Evolutionary conservation across 2,797 vertebrate genomes (phyloP), one percentile per base, ranked within the genome.

Genomic region (Sebastes hubbsi): DNA sequence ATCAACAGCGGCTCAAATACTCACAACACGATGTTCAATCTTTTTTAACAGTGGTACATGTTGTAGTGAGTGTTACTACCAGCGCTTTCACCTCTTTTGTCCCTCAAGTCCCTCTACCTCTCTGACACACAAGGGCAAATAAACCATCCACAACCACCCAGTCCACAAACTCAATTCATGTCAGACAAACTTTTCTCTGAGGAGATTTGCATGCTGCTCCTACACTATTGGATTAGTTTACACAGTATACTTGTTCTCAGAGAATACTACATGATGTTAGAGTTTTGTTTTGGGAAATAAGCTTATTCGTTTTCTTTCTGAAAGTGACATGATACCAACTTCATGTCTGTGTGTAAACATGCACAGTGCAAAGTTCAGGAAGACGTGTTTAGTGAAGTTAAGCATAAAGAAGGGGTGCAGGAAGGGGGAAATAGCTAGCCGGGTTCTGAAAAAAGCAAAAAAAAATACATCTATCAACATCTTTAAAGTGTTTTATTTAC

Each of bases 1-100:
- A 73, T 85, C 73, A 82, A 54, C 77, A 32, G 70, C 13, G 27
- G 29, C 46, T 81, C 36, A 75, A 88, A 81, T 32, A 38, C 72
- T 81, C 60, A 58, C 30, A 49, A 64, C 29, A 77, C 34, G 24
- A 87, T 68, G 80, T 86, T 32, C 24, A 49, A 22, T 66, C 18
- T 72, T 82, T 82, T 80, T 18, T 59, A 82, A 75, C 24, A 34
- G 29, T 18, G 49, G 34, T 29, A 29, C 67, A 77, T n/a, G 38
- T 25, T 60, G 49, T 29, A 25, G 27, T 29, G 61, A 75, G n/a
- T 49, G 68, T 32, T 69, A 27, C 58, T n/a, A 65, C 75, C 66
- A 54, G 58, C 2, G 3, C 70, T 67, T 61, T 66, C 27, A 75
- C 65, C 34, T 18, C 14, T 29, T 6, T 52, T 38, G 8, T 25